phyloP scores from a whole-genome alignment of 1,140 invertebrate species.

The Schmidtea mediterranea region DNA sequence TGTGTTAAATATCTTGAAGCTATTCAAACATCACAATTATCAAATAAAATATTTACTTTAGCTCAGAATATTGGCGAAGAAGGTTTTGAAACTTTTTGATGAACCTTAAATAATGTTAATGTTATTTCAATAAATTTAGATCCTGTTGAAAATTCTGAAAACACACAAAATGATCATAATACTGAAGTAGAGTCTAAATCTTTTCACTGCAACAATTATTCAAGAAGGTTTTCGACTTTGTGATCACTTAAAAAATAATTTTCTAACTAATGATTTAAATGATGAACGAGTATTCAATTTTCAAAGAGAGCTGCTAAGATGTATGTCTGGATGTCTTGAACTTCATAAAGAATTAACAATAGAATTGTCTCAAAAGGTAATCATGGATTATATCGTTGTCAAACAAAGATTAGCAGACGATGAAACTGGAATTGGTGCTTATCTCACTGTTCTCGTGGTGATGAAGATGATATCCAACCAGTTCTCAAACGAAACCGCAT shows the following conservation, averaged over 20 bases:
- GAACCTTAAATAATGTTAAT: not conserved
- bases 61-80: not conserved
- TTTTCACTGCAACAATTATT: not conserved
- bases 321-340: constrained; percentile 2
- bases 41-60: not conserved
- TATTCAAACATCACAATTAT: not conserved
- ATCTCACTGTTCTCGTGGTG: not conserved
- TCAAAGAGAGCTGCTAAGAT: not conserved
- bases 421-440: not conserved
- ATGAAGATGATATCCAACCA: not conserved
- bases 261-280: not conserved
- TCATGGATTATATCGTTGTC: not conserved
- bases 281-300: not conserved
- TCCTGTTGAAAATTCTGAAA: constrained; percentile 1
- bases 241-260: not conserved
- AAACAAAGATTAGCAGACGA: not conserved
- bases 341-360: not conserved
- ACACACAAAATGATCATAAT: not conserved
- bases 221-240: constrained; percentile 1
- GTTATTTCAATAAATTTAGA: not conserved
- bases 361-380: not conserved
- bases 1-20: not conserved
- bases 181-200: not conserved
- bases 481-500: not conserved
- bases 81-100: not conserved